Evolutionary conservation across 2,113 vertebrate genomes (phyloP), one percentile per base, ranked within the genome.

Genomic region (Xenotilapia flavipinnis): DNA sequence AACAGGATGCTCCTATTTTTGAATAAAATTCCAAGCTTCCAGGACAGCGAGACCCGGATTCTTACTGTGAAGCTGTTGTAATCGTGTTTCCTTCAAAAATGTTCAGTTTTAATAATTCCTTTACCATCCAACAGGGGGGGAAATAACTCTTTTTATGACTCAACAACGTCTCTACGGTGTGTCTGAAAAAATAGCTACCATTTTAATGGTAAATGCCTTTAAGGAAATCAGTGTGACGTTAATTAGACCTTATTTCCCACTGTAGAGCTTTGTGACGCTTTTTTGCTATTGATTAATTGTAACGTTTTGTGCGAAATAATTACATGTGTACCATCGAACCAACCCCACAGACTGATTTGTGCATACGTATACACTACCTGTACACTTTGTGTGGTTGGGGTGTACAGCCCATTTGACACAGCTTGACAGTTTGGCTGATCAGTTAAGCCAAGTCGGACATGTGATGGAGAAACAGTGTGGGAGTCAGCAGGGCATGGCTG

Each of bases 371-470:
- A 84, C 82, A 12, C 26, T 95, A 96, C 96, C 96, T 97, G 96
- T 93, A 94, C 77, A 81, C 85, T 91, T 70, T 94, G 94, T 11
- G 91, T 81, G 75, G 81, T 56, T 56, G 94, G 79, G 54, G 90
- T 91, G 86, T 91, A 94, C 79, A 96, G 92, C 31, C 96, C 96
- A 14, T 96, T 97, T 90, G 96, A 96, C 77, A 96, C 94, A 65
- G 93, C 89, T 88, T 91, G 94, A 94, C 87, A 94, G 90, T 86
- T 91, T 86, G 91, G 86, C 90, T 94, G 95, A 83, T 96, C 95
- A 38, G 87, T 87, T 91, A 96, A 96, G 80, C 91, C 95, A 93
- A 97, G 92, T 51, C 95, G 96, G 79, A 97, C 90, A 15, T 97
- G 96, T 53, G 95, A 94, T 3, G 96, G 95, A 70, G 95, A 96